Base-by-base conservation (phyloP, 2,113 vertebrate genomes). In the Syngnathoides biaculeatus region DNA sequence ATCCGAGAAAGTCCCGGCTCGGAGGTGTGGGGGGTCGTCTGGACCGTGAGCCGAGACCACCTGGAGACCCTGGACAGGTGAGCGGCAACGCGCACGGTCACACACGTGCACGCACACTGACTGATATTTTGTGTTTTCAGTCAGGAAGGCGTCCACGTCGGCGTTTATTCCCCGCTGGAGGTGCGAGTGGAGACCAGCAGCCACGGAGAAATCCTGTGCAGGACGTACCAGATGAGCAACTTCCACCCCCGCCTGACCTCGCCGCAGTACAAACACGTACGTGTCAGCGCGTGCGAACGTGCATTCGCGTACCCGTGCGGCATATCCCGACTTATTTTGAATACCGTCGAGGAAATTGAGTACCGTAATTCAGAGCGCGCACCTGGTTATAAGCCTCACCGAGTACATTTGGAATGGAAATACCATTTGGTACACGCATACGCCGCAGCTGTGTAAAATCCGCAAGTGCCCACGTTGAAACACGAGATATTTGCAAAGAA, bases 11-110 rank as follows among this genome's bases (percentile, higher is more conserved):
- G 90, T 79, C 92, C 92, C 1, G 93, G 93, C 38, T 90, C 93
- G 0, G 94, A 95, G 74, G 94, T 98, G 0, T 99, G 96, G 95
- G 96, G 97, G 47, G 86, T 96, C 7, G 87, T 97, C n/a, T 98
- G 96, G 96, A 94, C 87, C 87, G 81, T 98, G 89, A 91, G 83
- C 72, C 24, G 84, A 30, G 87, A 90, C 73, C 81, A 95, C 87
- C 84, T 95, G 59, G 64, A 61, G 61, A 89, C 69, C 74, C 84
- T 93, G 3, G 92, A 98, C 90, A 78, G 91, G 96, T 97, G 92
- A 91, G 87, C 75, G 12, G 11, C n/a, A 55, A 22, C 7, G 9
- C 20, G 11, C 15, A 20, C 48, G 5, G 9, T 8, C 48, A 22
- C 48, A 20, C 15, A 17, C 58, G 35, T 50, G 26, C n/a, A 52